Base-by-base conservation (phyloP, 2,797 vertebrate species). In the Numenius phaeopus region DNA sequence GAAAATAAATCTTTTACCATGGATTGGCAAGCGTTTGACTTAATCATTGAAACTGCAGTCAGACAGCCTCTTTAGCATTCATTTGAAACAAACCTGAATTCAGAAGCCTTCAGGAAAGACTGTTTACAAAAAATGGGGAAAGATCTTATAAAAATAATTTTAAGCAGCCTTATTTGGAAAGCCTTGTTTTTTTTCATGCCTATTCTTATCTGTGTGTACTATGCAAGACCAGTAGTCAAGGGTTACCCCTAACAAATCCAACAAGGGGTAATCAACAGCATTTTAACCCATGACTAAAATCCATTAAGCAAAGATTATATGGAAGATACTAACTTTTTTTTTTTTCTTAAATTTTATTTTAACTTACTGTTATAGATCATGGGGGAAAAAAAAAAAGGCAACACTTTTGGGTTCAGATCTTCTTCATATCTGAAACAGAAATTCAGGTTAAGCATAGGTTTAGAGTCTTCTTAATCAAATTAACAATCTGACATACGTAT, bases 301-400 rank as follows among this genome's bases (percentile, higher is more conserved):
- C 4, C 5, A 20, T 55, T 57, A 57, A 46, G 10, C 1, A 78
- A 54, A 24, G 5, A 42, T 52, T 61, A 24, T 46, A 17, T 34
- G 23, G 12, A 69, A 57, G 3, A 5, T 14, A 44, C 47, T 40
- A 8, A 0, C 1, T 3, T 9, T 22, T 52, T 19, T 13, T 32
- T 46, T 17, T 46, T 8, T 47, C 15, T 23, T 13, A 32, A 23
- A 24, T 14, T 26, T 21, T 34, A 21, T 7, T 14, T 19, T 6
- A 42, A 42, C 3, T 20, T 71, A 11, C 10, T 71, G 2, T 19
- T 52, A 11, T 40, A 30, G 20, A 12, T 62, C 12, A 50, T 55
- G 15, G 6, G 7, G 1, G 1, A 10, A 14, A 12, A 10, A n/a
- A 10, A n/a, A 58, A 20, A 55, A 34, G 6, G 52, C 5, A 0